These are phyloP conservation scores for Stigmatopora argus DNA, from an alignment of 2,113 vertebrate species.

Conservation along the genomic window DNA sequence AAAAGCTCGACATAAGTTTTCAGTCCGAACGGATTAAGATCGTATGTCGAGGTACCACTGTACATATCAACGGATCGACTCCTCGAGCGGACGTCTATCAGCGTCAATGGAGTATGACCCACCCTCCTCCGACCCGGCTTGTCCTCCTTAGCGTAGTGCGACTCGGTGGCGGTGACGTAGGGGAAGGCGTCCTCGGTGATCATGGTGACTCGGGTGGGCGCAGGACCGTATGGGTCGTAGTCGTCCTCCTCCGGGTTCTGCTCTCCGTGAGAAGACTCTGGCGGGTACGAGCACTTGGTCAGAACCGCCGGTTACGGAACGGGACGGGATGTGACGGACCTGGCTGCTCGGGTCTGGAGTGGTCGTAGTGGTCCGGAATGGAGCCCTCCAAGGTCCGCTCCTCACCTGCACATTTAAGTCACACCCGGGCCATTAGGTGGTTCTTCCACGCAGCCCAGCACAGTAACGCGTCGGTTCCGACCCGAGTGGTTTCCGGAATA, in stretches of 20 bases:
- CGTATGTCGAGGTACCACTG: no score
- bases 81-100: not conserved
- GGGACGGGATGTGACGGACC: conserved; percentile 41
- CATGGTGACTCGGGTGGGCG: conserved; percentile 64
- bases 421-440: not conserved
- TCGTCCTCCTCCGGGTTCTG: conserved; percentile 38
- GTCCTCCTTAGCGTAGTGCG: conserved; percentile 70
- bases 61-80: no score
- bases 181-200: conserved; percentile 66
- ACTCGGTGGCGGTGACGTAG: conserved; percentile 58
- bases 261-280: conserved; percentile 47
- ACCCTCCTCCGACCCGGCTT: conserved; percentile 46
- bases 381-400: conserved; percentile 62
- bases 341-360: conserved; percentile 39
- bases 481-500: conserved; percentile 63
- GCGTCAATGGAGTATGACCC: conserved; percentile 18
- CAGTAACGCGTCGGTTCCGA: conserved; percentile 18
- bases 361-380: conserved; percentile 43
- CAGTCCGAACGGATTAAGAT: no score
- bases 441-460: not conserved
- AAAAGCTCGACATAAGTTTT: no score
- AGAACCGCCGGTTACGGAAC: no score
- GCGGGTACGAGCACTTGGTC: conserved; percentile 2
- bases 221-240: conserved; percentile 51
- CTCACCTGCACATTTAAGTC: conserved; percentile 54